Conservation (phyloP, 2,888 invertebrate genomes). For the Hemicrepidius hirtus region DNA sequence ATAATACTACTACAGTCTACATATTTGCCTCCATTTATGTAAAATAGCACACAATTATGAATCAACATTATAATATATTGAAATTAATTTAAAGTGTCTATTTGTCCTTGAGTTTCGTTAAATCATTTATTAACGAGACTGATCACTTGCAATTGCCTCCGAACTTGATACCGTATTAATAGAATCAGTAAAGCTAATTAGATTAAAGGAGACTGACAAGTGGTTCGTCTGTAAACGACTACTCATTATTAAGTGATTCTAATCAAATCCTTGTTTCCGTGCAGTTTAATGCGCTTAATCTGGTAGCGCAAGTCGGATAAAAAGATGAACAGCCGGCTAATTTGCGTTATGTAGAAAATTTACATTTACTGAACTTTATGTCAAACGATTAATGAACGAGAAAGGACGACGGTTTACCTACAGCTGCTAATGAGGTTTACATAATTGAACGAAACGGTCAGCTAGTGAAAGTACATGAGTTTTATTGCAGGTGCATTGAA, state of each 20-base stretch:
- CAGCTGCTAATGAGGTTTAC: constrained; percentile 7
- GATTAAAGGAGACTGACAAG: constrained; percentile 1
- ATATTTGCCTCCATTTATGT: constrained; percentile 1
- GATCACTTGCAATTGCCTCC: too few relatives aligned
- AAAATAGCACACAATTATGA: constrained; percentile 8
- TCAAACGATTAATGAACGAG: background rate
- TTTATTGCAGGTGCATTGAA: constrained; percentile 10
- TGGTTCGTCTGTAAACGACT: background rate
- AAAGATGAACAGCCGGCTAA: background rate
- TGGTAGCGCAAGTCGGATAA: background rate
- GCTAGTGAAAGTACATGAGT: constrained; percentile 1
- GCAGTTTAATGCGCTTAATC: too few relatives aligned
- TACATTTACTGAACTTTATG: background rate
- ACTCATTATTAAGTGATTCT: background rate
- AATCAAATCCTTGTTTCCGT: background rate
- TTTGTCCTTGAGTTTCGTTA: too few relatives aligned
- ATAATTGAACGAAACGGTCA: background rate
- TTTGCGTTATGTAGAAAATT: background rate
- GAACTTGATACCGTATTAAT: background rate
- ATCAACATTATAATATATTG: background rate
- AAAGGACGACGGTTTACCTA: background rate
- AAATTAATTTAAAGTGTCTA: too few relatives aligned
- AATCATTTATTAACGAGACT: too few relatives aligned
- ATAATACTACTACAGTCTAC: background rate
- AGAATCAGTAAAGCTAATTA: background rate